A percentile compares a stretch with the other conserved stretches of the same genome.
Conservation (phyloP, 2,888 invertebrate genomes). For the Chrysotoxum bicinctum region DNA sequence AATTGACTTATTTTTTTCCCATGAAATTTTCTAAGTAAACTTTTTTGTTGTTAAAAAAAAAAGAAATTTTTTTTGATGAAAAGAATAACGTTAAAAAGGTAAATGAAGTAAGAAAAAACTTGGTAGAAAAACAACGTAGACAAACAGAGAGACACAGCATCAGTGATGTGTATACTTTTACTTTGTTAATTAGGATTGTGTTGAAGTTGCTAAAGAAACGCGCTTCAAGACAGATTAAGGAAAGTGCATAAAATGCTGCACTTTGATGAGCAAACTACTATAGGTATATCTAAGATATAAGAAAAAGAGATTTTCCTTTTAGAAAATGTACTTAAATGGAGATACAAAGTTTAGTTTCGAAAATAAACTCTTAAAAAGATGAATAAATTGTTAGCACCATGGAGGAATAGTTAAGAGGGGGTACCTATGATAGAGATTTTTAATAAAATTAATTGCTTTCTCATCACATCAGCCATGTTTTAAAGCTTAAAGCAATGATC, state of each 20-base stretch:
- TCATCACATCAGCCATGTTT: too few relatives aligned
- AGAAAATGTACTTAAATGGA: background rate
- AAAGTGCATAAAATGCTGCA: slow-evolving; percentile 24
- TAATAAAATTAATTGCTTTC: too few relatives aligned
- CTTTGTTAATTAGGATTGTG: slow-evolving; percentile 55
- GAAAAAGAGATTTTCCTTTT: background rate
- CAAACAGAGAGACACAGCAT: slow-evolving; percentile 1
- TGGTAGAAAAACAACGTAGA: background rate
- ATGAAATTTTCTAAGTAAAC: slow-evolving; percentile 11
- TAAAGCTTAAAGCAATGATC: too few relatives aligned
- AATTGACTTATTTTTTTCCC: slow-evolving; percentile 20
- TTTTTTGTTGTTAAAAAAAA: background rate
- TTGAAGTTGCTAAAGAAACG: slow-evolving; percentile 27
- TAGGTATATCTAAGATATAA: background rate
- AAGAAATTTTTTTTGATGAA: slow-evolving; percentile 17
- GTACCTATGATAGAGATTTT: too few relatives aligned
- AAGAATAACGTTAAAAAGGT: slow-evolving; percentile 1
- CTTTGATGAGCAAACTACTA: slow-evolving; percentile 3
- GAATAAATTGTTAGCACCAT: background rate
- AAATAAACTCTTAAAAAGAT: background rate
- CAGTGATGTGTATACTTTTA: slow-evolving; percentile 33
- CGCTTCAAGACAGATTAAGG: slow-evolving; percentile 24
- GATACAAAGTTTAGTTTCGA: background rate
- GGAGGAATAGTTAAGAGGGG: too few relatives aligned
- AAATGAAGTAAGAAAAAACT: slow-evolving; percentile 5